Base-by-base conservation (phyloP, 2,888 invertebrate species). In the Erebia palarica region DNA sequence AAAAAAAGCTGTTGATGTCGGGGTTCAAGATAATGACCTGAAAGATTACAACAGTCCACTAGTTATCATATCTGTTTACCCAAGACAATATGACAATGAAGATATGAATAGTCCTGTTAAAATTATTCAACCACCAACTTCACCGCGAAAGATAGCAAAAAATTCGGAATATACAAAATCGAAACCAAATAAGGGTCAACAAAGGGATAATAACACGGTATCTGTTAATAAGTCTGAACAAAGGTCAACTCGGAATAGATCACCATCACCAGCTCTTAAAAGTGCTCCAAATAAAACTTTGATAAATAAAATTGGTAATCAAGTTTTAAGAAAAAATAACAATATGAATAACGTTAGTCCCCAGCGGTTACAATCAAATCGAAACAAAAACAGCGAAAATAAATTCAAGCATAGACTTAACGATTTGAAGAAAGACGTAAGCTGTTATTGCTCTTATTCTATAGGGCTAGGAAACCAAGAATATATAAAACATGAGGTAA, bases 11-110 rank as follows among this genome's bases (percentile, higher is more conserved):
- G 70, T 72, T 27, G 73, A 68, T 5, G 76, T 74, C 55, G 76
- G 65, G 44, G 68, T 69, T 2, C 73, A 79, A 49, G 71, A 71
- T 2, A 77, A 75, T 61, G 75, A 70, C 7, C 68, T 78, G 13
- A 82, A 81, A 68, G 76, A 78, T 58, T 75, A 75, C 57, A 78
- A 81, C 67, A 90, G 82, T 72, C 92, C 92, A 18, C 72, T 92
- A 21, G 88, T 92, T 3, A 81, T 92, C 14, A 92, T 92, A 86
- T 91, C 92, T 3, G 91, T 92, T 3, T 92, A 88, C 77, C 88
- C 89, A 14, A 86, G 85, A 70, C 78, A 80, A 71, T 83, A 82
- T 49, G 73, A 72, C 2, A 72, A 74, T 47, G 66, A 69, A 27
- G 80, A 81, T 10, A 74, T 71, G 42, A 68, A 68, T 16, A 77